Base-by-base conservation (phyloP, 2,113 vertebrate genomes). In the Chlorodrepanis virens region DNA sequence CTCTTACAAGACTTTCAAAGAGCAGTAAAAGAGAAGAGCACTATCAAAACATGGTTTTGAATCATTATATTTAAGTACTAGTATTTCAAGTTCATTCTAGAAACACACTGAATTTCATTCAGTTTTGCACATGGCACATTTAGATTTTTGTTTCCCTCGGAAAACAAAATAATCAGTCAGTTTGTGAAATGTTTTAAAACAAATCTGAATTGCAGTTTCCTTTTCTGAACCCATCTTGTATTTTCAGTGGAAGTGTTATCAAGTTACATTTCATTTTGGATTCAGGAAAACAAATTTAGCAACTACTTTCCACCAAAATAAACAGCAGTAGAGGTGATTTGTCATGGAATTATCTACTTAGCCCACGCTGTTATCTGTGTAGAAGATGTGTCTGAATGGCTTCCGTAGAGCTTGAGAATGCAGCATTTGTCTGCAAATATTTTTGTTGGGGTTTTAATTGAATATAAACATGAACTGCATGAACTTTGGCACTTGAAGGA, bases 401-500 rank as follows among this genome's bases (percentile, higher is more conserved):
- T 97, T 95, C 88, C 5, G 20, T 29, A 27, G 56, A 87, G 65
- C 31, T 86, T 47, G 35, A 90, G 71, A 93, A 86, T 35, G 47
- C 56, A 94, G 64, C 60, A 77, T 90, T 80, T 95, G 79, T 67
- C 85, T 95, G 68, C 71, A 94, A 67, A 74, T 90, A 57, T 76
- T 95, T 94, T 40, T 81, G 45, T 23, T 94, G 79, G 65, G 47
- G 29, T 86, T 96, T 97, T 86, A 88, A 86, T 83, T 94, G 54
- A 90, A 80, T 52, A 83, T 69, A 94, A 93, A 96, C 91, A 84
- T 68, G 85, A 97, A 83, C 87, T 81, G 39, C 50, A 25, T 93
- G 92, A 96, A 95, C 86, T 94, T 88, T 84, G 68, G 91, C 86
- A 37, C 72, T 87, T 82, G 86, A 83, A 94, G 60, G 45, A 74